Evolutionary conservation across 2,888 invertebrate species (phyloP), one percentile per base, ranked within the genome.

Genomic region (Bhutanitis thaidina): DNA sequence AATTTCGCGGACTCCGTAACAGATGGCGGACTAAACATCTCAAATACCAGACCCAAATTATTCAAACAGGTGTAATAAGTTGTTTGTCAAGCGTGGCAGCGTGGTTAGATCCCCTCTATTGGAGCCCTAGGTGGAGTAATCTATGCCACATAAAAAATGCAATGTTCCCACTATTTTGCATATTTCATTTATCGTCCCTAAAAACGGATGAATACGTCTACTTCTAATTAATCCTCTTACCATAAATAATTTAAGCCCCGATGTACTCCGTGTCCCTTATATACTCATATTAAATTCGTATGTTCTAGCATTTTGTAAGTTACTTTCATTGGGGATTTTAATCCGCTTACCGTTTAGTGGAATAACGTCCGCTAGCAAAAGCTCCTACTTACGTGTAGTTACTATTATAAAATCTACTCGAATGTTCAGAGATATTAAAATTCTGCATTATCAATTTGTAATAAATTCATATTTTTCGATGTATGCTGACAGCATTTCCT

Each of bases 271-370:
- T 27, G 27, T 14, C 43, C 40, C 27, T 14, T 25, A 27, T 41
- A 8, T 41, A 41, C 10, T 36, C 37, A 43, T 44, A 32, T 38
- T 32, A 12, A 43, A 41, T 34, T 46, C 48, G 46, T 46, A 45
- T 48, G 50, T 49, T 55, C 32, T 39, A 44, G 44, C 51, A 46
- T 32, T 52, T 52, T 32, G 46, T 41, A 37, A 46, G 41, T 52
- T 32, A 41, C 58, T 60, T 61, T 59, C 61, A 58, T 65, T 56
- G 25, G 51, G 74, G 74, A 69, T 71, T 76, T 80, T 85, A 86
- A 86, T 86, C 87, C 78, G 79, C 85, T 87, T 86, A 84, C 71
- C 61, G 74, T 69, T 71, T 66, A 59, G 62, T 70, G 69, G 69
- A 29, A 48, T 41, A 68, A 72, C 75, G 74, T 70, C 70, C 73